Percentiles rank a stretch among this genome's conserved stretches.
phyloP scores from a whole-genome alignment of 2,888 invertebrate genomes.

The Pocota personata region DNA sequence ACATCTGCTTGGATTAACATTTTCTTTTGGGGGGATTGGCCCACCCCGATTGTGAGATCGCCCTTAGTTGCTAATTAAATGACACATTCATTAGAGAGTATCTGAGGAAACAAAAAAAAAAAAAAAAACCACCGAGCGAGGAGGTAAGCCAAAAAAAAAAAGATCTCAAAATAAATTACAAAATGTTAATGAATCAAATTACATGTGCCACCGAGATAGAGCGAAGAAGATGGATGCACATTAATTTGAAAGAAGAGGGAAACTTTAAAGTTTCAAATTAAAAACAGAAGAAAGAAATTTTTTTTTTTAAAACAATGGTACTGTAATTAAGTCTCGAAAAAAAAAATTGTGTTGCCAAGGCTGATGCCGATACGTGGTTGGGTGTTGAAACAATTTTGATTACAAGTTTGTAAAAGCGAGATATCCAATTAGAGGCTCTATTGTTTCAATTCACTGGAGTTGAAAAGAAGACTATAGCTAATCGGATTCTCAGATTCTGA shows the following conservation, averaged over 20 bases:
- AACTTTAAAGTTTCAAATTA: background rate
- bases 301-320: slow-evolving; percentile 6
- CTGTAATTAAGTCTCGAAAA: slow-evolving; percentile 9
- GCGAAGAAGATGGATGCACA: background rate
- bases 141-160: background rate
- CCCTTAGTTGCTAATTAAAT: slow-evolving; percentile 57
- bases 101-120: background rate
- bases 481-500: background rate
- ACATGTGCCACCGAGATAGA: slow-evolving; percentile 7
- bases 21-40: slow-evolving; percentile 9
- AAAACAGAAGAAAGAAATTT: background rate
- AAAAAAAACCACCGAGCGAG: background rate
- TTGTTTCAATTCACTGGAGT: slow-evolving; percentile 8
- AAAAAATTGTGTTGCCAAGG: slow-evolving; percentile 7
- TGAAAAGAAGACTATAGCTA: background rate
- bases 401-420: background rate
- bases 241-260: background rate
- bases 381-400: slow-evolving; percentile 32
- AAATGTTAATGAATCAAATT: slow-evolving; percentile 54
- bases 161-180: slow-evolving; percentile 27
- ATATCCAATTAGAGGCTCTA: slow-evolving; percentile 10
- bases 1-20: background rate
- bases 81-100: slow-evolving; percentile 47
- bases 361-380: background rate
- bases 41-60: slow-evolving; percentile 47